phyloP scores from a whole-genome alignment of 2,888 invertebrate genomes.

The Polyploca ridens region DNA sequence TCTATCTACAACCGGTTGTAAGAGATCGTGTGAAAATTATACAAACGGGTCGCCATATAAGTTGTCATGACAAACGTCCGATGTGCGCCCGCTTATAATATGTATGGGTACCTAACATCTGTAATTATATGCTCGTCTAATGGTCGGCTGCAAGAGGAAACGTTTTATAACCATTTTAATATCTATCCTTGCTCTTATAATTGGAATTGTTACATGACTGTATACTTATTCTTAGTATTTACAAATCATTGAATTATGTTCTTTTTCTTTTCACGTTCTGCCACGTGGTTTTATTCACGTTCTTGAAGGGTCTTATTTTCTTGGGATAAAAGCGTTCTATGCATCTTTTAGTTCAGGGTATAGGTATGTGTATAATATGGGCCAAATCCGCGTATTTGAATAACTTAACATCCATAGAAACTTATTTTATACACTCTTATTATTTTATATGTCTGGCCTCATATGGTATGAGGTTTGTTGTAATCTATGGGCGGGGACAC shows the following conservation, averaged over 20 bases:
- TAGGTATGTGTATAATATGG: too few relatives aligned
- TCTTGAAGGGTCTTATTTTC: too few relatives aligned
- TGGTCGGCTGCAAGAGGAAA: background rate
- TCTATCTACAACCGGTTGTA: slow-evolving; percentile 65
- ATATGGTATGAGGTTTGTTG: too few relatives aligned
- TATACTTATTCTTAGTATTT: background rate
- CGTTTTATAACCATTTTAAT: background rate
- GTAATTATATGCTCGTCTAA: slow-evolving; percentile 4
- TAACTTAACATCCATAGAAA: too few relatives aligned
- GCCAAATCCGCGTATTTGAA: too few relatives aligned
- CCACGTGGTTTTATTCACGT: background rate
- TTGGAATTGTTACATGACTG: background rate
- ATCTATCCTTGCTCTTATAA: background rate
- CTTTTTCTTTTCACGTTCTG: background rate
- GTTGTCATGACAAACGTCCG: slow-evolving; percentile 31
- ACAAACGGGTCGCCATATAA: slow-evolving; percentile 26
- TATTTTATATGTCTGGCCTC: too few relatives aligned
- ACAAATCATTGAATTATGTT: background rate
- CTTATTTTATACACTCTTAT: too few relatives aligned
- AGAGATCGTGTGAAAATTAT: slow-evolving; percentile 70
- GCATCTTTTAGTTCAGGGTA: too few relatives aligned
- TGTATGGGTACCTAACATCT: background rate
- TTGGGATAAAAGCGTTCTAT: too few relatives aligned
- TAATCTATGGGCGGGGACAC: too few relatives aligned
- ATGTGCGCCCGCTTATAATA: slow-evolving; percentile 12